A percentile compares a stretch with the other conserved stretches of the same genome.
phyloP scores from a whole-genome alignment of 2,888 invertebrate species.

The Argyresthia goedartella region DNA sequence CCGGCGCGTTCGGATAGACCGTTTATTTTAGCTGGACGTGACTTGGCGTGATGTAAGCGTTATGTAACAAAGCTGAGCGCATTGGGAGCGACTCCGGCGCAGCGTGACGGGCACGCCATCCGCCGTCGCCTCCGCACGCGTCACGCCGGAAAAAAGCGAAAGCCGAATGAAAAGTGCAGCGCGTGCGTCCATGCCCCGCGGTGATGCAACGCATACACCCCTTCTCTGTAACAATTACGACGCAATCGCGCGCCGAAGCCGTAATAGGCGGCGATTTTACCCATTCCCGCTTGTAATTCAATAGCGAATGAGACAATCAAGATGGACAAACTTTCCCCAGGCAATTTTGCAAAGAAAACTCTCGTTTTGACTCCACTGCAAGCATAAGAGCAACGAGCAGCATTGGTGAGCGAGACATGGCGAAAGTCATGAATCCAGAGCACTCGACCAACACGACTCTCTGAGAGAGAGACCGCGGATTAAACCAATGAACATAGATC shows the following conservation, averaged over 20 bases:
- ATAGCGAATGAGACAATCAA: too few species aligned
- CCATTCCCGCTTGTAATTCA: too few species aligned
- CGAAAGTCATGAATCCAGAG: too few species aligned
- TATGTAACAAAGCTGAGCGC: slow-evolving; percentile 29
- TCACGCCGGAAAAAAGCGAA: slow-evolving; percentile 50
- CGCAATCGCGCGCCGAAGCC: not conserved
- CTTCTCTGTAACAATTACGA: slow-evolving; percentile 26
- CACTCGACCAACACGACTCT: too few species aligned
- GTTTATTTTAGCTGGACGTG: slow-evolving; percentile 61
- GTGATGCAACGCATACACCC: slow-evolving; percentile 7
- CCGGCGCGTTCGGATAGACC: slow-evolving; percentile 47
- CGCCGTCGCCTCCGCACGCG: slow-evolving; percentile 3
- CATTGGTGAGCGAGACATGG: too few species aligned
- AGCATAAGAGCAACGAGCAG: too few species aligned
- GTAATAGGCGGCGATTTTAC: not conserved
- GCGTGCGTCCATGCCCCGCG: slow-evolving; percentile 14
- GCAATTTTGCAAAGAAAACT: too few species aligned
- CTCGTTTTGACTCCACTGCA: too few species aligned
- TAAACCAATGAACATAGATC: too few species aligned
- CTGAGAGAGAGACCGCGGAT: too few species aligned
- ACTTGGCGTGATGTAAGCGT: slow-evolving; percentile 61
- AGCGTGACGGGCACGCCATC: slow-evolving; percentile 7
- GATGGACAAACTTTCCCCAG: too few species aligned
- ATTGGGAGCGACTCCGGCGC: slow-evolving; percentile 31
- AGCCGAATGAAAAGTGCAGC: slow-evolving; percentile 51